Conservation (phyloP, 2,113 vertebrate genomes). For the Lathamus discolor region DNA sequence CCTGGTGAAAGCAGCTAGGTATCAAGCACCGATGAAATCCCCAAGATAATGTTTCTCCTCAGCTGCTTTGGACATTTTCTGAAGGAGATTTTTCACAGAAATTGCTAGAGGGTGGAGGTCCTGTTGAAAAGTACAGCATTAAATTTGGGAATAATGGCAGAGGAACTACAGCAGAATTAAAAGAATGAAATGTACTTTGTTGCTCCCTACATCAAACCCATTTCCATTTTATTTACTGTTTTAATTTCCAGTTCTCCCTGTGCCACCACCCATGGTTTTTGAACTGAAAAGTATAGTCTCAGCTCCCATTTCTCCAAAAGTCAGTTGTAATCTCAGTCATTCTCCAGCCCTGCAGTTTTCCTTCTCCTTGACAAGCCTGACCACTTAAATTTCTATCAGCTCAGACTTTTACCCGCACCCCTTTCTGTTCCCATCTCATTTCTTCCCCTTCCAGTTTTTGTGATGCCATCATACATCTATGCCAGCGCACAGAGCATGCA, state of each 20-base stretch:
- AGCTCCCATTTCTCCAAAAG: conserved; percentile 17
- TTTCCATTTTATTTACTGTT: conserved; percentile 34
- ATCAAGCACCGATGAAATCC: not conserved
- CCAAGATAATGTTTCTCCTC: not conserved
- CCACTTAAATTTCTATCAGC: conserved; percentile 53
- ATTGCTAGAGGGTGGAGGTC: not conserved
- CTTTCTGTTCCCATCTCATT: conserved; percentile 51
- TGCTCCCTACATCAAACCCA: not conserved
- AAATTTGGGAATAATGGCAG: not conserved
- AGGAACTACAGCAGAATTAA: conserved; percentile 5
- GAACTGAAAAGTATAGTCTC: not conserved
- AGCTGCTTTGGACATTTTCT: not conserved
- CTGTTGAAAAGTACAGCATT: not conserved
- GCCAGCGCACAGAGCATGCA: conserved; percentile 16
- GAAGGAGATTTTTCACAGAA: not conserved
- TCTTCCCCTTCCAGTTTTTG: conserved; percentile 47
- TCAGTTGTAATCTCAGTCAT: conserved; percentile 29
- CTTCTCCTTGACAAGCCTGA: conserved; percentile 56
- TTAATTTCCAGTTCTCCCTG: conserved; percentile 20
- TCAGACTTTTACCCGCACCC: conserved; percentile 7
- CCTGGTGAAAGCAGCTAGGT: not conserved
- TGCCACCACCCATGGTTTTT: not conserved
- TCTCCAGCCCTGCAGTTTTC: conserved; percentile 14
- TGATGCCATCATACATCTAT: conserved; percentile 54
- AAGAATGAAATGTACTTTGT: not conserved